Evolutionary conservation across 2,888 invertebrate genomes (phyloP).

Genomic region (Exocentrus adspersus): DNA sequence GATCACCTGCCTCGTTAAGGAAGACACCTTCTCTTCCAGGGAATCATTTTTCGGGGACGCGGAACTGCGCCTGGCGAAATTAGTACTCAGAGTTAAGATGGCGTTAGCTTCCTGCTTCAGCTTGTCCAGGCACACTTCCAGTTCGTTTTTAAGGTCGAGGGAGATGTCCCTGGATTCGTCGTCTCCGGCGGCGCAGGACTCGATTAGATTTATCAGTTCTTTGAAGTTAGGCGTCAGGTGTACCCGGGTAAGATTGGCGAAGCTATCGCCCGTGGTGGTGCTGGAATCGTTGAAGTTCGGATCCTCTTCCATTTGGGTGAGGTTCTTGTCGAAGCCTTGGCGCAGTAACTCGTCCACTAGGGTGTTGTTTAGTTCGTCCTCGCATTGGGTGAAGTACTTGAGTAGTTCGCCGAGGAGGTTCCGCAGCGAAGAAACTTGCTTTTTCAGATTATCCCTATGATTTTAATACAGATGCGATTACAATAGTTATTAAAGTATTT

Average conservation of each 20-base stretch:
- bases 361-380: conserved; percentile 82
- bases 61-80: conserved; percentile 35
- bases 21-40: conserved; percentile 51
- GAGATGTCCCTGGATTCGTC: conserved; percentile 62
- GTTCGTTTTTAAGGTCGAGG: conserved; percentile 72
- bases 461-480: neutral
- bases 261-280: conserved; percentile 41
- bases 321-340: conserved; percentile 55
- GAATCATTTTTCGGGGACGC: conserved; percentile 27
- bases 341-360: conserved; percentile 73
- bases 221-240: conserved; percentile 78
- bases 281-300: conserved; percentile 48
- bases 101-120: conserved; percentile 77
- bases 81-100: conserved; percentile 69
- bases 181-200: conserved; percentile 69
- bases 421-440: conserved; percentile 73
- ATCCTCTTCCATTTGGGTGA: conserved; percentile 49
- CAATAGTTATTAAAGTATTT: neutral
- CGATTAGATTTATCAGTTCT: conserved; percentile 70
- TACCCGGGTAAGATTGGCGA: conserved; percentile 61
- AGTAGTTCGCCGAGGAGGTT: conserved; percentile 75
- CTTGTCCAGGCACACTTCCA: conserved; percentile 74
- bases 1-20: conserved; percentile 53
- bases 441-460: conserved; percentile 73
- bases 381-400: conserved; percentile 79